Evolutionary conservation across 2,797 vertebrate genomes (phyloP).

Genomic region (Mormyrops boulengeri): DNA sequence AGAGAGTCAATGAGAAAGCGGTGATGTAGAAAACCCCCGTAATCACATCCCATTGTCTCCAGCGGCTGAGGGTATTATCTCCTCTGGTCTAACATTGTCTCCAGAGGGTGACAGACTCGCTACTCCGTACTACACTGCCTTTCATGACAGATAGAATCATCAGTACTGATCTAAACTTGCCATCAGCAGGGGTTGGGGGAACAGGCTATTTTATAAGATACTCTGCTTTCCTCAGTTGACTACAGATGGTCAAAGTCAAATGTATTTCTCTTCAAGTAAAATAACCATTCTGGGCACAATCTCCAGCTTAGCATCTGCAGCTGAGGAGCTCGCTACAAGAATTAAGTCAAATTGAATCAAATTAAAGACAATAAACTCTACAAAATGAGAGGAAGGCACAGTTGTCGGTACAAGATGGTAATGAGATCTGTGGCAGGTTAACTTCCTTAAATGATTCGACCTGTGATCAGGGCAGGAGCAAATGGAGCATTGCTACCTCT

Average conservation of each 20-base stretch:
- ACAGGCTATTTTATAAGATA: background rate
- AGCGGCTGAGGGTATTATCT: constrained; percentile 19
- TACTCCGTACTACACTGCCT: background rate
- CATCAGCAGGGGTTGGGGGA: background rate
- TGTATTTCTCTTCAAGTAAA: constrained; percentile 9
- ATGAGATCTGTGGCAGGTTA: background rate
- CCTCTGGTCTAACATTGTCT: constrained; percentile 14
- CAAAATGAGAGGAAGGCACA: constrained; percentile 1
- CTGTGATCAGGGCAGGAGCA: background rate
- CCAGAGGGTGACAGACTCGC: constrained; percentile 18
- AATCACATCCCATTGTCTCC: constrained; percentile 19
- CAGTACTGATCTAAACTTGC: background rate
- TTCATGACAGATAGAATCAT: constrained; percentile 12
- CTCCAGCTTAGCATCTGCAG: background rate
- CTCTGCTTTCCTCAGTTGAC: background rate
- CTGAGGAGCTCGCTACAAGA: background rate
- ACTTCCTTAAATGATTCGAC: background rate
- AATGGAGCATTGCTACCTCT: background rate
- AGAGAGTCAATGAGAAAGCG: background rate
- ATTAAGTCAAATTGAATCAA: background rate
- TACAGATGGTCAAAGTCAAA: constrained; percentile 6
- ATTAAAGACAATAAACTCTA: constrained; percentile 8
- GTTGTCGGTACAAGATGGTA: background rate
- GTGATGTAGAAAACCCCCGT: constrained; percentile 19
- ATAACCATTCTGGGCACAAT: constrained; percentile 14